phyloP scores from a whole-genome alignment of 2,113 vertebrate genomes.

The Xenotilapia leptura region DNA sequence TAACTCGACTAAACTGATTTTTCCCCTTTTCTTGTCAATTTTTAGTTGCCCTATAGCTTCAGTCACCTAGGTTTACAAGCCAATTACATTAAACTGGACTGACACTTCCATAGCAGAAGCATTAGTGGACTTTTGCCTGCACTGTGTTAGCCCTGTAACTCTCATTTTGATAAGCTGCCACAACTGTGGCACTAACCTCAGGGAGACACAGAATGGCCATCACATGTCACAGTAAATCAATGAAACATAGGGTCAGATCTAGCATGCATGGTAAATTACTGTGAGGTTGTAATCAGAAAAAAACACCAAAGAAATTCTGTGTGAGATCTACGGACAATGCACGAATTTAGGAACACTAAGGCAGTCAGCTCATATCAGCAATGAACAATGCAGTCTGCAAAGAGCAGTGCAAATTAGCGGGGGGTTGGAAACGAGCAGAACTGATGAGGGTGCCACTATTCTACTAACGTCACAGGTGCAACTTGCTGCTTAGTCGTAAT shows the following conservation, averaged over 20 bases:
- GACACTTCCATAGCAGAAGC: slow-evolving; percentile 15
- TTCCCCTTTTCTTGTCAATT: slow-evolving; percentile 15
- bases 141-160: not conserved
- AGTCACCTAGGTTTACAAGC: slow-evolving; percentile 29
- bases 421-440: not conserved
- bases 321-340: not conserved
- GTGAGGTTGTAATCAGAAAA: not conserved
- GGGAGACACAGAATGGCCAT: not conserved
- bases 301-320: not conserved
- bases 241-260: not conserved
- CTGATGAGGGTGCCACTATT: not conserved
- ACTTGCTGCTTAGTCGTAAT: not conserved
- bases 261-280: not conserved
- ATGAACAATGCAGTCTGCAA: not conserved
- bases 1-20: not conserved
- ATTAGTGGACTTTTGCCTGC: slow-evolving; percentile 16
- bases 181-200: not conserved
- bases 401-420: not conserved
- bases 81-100: slow-evolving; percentile 1
- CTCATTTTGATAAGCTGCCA: not conserved
- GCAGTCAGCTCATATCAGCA: not conserved
- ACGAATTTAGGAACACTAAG: not conserved
- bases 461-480: not conserved
- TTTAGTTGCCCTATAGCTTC: slow-evolving; percentile 38
- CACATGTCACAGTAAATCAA: not conserved